Percentiles rank a stretch among this genome's conserved stretches.
Conservation (phyloP, 2,888 invertebrate genomes). For the Salticus scenicus region DNA sequence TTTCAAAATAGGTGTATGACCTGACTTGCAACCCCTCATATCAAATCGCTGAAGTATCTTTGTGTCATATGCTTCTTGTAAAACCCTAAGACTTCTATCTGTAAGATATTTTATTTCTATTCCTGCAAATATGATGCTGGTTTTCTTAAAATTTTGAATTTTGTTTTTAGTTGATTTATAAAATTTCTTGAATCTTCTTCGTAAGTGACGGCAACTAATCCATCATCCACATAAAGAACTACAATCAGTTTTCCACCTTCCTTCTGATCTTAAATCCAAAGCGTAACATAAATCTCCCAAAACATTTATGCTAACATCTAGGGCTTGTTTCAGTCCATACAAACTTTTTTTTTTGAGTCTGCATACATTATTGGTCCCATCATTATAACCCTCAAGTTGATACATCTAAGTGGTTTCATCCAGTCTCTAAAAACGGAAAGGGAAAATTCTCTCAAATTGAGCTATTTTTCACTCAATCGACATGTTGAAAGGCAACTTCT, state of each 20-base stretch:
- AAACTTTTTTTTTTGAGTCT: too few relatives aligned
- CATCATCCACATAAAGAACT: conserved; percentile 52
- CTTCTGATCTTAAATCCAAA: too few relatives aligned
- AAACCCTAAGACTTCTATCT: conserved; percentile 7
- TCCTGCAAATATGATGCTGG: conserved; percentile 17
- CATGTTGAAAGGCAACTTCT: too few relatives aligned
- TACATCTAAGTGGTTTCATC: too few relatives aligned
- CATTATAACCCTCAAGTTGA: too few relatives aligned
- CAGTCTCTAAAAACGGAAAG: too few relatives aligned
- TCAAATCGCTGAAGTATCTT: conserved; percentile 43
- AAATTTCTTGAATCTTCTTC: conserved; percentile 27
- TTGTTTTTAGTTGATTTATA: conserved; percentile 9
- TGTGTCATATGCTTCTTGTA: conserved; percentile 33
- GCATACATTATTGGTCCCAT: too few relatives aligned
- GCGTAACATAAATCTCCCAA: too few relatives aligned
- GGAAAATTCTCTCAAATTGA: too few relatives aligned
- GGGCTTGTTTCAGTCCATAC: too few relatives aligned
- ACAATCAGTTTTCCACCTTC: conserved; percentile 27
- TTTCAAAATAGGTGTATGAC: conserved; percentile 52
- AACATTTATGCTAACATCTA: too few relatives aligned
- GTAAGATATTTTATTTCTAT: not conserved
- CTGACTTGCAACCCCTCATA: conserved; percentile 51
- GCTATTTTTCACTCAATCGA: too few relatives aligned
- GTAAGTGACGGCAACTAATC: conserved; percentile 35
- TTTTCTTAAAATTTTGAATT: conserved; percentile 3